A percentile compares a stretch with the other conserved stretches of the same genome.
These are phyloP conservation scores for Leptopilina syphax DNA, from an alignment of 2,888 invertebrate species.

Conservation along the genomic window DNA sequence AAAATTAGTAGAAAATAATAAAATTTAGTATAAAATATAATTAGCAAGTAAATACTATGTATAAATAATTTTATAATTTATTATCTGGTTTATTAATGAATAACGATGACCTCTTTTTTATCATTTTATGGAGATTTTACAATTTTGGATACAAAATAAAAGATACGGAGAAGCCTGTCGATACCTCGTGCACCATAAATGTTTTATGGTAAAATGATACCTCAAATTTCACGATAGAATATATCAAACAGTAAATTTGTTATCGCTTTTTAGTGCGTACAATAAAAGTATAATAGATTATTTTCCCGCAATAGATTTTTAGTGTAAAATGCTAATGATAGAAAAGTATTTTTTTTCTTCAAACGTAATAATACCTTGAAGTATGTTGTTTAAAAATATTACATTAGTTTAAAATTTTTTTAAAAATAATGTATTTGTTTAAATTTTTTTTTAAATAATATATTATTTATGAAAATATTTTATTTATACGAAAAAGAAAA, in stretches of 20 bases:
- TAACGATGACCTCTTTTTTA: background rate
- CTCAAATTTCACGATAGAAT: background rate
- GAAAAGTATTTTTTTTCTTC: too few species aligned
- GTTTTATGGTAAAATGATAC: slow-evolving; percentile 20
- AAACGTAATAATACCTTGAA: too few species aligned
- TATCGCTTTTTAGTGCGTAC: background rate
- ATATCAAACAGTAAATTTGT: background rate
- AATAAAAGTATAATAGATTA: too few species aligned
- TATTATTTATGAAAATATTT: too few species aligned
- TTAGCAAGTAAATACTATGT: background rate
- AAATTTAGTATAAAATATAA: background rate
- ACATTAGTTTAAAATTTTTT: too few species aligned
- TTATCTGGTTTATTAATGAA: background rate
- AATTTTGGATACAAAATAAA: slow-evolving; percentile 20
- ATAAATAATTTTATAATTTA: too few species aligned
- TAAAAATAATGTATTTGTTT: too few species aligned
- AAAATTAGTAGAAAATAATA: background rate
- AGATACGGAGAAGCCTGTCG: background rate
- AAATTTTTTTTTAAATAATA: too few species aligned
- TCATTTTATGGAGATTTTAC: slow-evolving; percentile 18
- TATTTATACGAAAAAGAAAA: too few species aligned
- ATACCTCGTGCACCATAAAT: slow-evolving; percentile 30
- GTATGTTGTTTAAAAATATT: too few species aligned
- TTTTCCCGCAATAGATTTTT: too few species aligned
- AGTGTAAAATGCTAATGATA: too few species aligned